phyloP scores from a whole-genome alignment of 2,888 invertebrate species.

The Trachelus tabidus region DNA sequence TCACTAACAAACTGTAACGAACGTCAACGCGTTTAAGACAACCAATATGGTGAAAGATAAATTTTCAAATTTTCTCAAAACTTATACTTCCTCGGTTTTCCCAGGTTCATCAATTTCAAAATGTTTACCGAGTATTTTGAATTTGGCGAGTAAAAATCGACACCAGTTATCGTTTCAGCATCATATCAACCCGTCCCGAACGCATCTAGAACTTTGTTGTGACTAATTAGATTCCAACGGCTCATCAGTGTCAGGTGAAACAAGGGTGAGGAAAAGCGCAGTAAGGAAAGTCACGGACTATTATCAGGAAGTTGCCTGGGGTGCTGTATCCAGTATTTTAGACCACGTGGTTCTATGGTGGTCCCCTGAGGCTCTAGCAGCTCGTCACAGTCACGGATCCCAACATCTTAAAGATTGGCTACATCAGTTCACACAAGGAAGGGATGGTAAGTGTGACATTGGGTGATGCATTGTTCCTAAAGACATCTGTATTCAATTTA shows the following conservation, averaged over 20 bases:
- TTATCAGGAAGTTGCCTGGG: slow-evolving; percentile 83
- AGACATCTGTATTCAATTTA: slow-evolving; percentile 1
- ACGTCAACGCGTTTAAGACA: neutral
- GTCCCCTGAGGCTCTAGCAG: slow-evolving; percentile 79
- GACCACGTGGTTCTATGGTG: slow-evolving; percentile 89
- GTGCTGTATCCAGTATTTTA: slow-evolving; percentile 81
- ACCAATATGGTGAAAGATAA: neutral
- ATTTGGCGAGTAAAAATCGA: neutral
- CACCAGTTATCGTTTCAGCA: neutral
- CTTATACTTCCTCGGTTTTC: too few relatives aligned
- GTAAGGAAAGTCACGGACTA: slow-evolving; percentile 75
- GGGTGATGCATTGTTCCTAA: neutral
- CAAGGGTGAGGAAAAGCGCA: slow-evolving; percentile 72
- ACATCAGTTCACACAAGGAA: slow-evolving; percentile 52
- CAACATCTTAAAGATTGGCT: slow-evolving; percentile 58
- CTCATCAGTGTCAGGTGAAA: slow-evolving; percentile 65
- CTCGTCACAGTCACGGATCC: slow-evolving; percentile 65
- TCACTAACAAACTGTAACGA: neutral
- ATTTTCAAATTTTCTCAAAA: too few relatives aligned
- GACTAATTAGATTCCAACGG: neutral
- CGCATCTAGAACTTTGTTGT: neutral
- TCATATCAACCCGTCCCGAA: neutral
- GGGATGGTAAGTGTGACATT: slow-evolving; percentile 34
- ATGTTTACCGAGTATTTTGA: neutral
- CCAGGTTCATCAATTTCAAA: too few relatives aligned